These are phyloP conservation scores for Trichonephila clavata DNA, from an alignment of 1,140 invertebrate genomes.

Conservation along the genomic window DNA sequence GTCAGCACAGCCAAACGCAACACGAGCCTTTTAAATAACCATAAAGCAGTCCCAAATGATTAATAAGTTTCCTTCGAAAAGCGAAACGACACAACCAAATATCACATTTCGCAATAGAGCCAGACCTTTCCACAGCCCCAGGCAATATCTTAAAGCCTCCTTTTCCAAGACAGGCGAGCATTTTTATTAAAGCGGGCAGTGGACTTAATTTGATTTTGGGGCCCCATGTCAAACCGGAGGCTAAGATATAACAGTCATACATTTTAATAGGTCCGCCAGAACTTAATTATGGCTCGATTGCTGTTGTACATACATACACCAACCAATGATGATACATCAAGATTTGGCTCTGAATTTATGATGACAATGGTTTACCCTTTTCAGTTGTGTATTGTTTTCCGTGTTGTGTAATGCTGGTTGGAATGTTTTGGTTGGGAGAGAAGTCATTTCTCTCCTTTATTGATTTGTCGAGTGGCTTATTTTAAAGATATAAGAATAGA, in stretches of 20 bases:
- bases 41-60: constrained; percentile 41
- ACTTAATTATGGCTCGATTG: constrained; percentile 5
- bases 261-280: constrained; percentile 33
- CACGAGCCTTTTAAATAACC: constrained; percentile 12
- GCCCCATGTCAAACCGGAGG: constrained; percentile 1
- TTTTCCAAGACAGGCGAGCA: constrained; percentile 14
- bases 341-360: constrained; percentile 15
- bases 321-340: constrained; percentile 1
- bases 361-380: constrained; percentile 10
- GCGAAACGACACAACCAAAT: constrained; percentile 30
- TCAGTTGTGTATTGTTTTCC: background rate
- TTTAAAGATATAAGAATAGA: background rate
- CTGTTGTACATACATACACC: background rate
- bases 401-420: background rate
- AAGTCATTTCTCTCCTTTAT: background rate
- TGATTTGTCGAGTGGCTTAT: background rate
- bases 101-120: constrained; percentile 27
- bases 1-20: constrained; percentile 1
- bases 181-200: constrained; percentile 31
- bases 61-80: constrained; percentile 26
- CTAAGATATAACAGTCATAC: constrained; percentile 41
- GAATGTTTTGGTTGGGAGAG: background rate
- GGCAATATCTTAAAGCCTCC: constrained; percentile 34
- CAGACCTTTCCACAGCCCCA: background rate
- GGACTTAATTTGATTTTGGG: constrained; percentile 37